phyloP scores from a whole-genome alignment of 2,113 vertebrate species.

The Corythornis madagascariensis region DNA sequence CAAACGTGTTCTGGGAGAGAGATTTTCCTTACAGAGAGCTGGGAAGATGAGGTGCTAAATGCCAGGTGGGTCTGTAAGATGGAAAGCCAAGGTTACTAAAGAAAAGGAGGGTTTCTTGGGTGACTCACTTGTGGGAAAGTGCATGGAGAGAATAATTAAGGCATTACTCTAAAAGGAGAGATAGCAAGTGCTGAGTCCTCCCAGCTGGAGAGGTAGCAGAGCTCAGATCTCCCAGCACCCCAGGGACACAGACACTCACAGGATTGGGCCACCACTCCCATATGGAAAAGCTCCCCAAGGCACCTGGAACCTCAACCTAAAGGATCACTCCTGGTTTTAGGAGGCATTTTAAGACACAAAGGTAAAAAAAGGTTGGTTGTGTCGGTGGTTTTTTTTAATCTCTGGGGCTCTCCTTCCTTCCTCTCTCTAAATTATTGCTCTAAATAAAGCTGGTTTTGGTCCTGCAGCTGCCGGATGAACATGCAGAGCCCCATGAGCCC shows the following conservation, averaged over 20 bases:
- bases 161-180: neutral
- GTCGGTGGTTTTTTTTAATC: neutral
- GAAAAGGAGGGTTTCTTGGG: neutral
- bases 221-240: neutral
- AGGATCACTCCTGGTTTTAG: neutral
- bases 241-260: fast-evolving
- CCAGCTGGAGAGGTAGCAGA: neutral
- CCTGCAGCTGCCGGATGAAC: neutral
- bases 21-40: neutral
- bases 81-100: neutral
- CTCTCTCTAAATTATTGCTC: neutral
- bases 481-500: neutral
- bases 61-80: fast-evolving
- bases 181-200: neutral
- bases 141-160: neutral
- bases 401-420: neutral
- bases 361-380: neutral
- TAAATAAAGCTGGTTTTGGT: neutral
- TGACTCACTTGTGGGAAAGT: fast-evolving
- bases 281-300: neutral
- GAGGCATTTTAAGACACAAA: neutral
- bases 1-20: neutral
- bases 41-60: neutral
- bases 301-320: neutral
- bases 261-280: fast-evolving